Conservation (phyloP, 2,888 invertebrate genomes). For the Stenodema calcarata region DNA sequence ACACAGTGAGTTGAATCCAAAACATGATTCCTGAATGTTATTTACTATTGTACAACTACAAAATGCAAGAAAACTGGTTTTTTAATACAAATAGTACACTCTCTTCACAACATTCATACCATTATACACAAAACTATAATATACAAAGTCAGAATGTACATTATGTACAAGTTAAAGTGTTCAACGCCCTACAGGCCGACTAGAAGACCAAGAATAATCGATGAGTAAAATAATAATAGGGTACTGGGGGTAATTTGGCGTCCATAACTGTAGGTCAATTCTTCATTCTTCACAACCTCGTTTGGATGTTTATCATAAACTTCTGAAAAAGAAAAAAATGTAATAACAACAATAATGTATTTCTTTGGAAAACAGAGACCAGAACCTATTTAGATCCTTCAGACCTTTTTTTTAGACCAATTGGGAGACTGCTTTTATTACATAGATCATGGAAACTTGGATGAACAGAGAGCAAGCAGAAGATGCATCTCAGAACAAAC, state of each 20-base stretch:
- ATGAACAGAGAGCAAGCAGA: too few species aligned
- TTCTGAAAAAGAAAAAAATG: slow-evolving; percentile 65
- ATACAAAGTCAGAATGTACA: slow-evolving; percentile 54
- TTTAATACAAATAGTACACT: slow-evolving; percentile 28
- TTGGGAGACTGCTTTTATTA: too few species aligned
- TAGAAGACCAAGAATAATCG: slow-evolving; percentile 53
- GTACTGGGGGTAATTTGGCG: slow-evolving; percentile 49
- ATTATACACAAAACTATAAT: slow-evolving; percentile 51
- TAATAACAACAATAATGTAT: background rate
- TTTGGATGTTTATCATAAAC: slow-evolving; percentile 88
- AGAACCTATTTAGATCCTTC: too few species aligned
- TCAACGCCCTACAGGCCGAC: slow-evolving; percentile 55
- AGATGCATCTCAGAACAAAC: too few species aligned
- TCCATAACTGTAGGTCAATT: slow-evolving; percentile 77
- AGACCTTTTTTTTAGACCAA: too few species aligned
- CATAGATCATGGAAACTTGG: too few species aligned
- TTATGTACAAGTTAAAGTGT: slow-evolving; percentile 52
- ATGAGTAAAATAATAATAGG: slow-evolving; percentile 49
- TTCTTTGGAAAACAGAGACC: too few species aligned
- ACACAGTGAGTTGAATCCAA: background rate
- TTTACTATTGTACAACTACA: slow-evolving; percentile 18
- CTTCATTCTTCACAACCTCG: slow-evolving; percentile 92
- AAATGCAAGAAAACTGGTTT: slow-evolving; percentile 30
- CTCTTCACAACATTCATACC: slow-evolving; percentile 44
- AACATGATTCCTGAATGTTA: background rate